Conservation (phyloP, 2,113 vertebrate genomes). For the Etia nguti region DNA sequence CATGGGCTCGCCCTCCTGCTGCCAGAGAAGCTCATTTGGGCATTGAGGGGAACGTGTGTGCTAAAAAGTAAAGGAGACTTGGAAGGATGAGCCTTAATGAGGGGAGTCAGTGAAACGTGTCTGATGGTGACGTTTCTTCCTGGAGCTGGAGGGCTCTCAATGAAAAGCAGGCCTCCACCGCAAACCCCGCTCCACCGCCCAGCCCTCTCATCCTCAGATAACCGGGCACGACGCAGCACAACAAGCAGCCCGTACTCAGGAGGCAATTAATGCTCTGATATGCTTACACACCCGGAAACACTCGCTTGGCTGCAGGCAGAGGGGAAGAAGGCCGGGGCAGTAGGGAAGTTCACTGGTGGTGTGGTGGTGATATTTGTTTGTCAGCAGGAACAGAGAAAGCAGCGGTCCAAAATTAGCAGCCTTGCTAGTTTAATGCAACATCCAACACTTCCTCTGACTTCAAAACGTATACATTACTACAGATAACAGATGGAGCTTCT, state of each 20-base stretch:
- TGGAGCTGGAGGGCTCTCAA: slow-evolving; percentile 27
- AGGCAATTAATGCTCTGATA: slow-evolving; percentile 53
- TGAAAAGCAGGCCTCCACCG: slow-evolving; percentile 31
- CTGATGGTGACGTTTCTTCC: slow-evolving; percentile 64
- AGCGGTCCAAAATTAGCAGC: neutral
- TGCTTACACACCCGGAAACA: slow-evolving; percentile 57
- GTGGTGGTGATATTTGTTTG: slow-evolving; percentile 23
- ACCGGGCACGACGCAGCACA: neutral
- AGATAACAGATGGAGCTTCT: slow-evolving; percentile 39
- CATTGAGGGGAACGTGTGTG: neutral
- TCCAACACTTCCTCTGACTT: neutral
- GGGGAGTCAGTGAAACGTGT: slow-evolving; percentile 58
- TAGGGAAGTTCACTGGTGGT: neutral
- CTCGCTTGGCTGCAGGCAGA: slow-evolving; percentile 15
- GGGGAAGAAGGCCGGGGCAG: neutral
- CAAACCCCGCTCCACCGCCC: slow-evolving; percentile 12
- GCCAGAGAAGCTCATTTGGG: slow-evolving; percentile 43
- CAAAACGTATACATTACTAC: slow-evolving; percentile 11
- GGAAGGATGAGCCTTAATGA: slow-evolving; percentile 61
- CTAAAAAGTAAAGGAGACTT: slow-evolving; percentile 36
- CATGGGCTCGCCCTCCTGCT: slow-evolving; percentile 30
- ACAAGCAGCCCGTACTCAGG: slow-evolving; percentile 38
- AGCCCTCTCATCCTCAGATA: slow-evolving; percentile 25
- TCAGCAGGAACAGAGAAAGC: slow-evolving; percentile 31
- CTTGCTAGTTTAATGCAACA: neutral